These are phyloP conservation scores for Monochamus saltuarius DNA, from an alignment of 1,140 invertebrate species.

Conservation along the genomic window DNA sequence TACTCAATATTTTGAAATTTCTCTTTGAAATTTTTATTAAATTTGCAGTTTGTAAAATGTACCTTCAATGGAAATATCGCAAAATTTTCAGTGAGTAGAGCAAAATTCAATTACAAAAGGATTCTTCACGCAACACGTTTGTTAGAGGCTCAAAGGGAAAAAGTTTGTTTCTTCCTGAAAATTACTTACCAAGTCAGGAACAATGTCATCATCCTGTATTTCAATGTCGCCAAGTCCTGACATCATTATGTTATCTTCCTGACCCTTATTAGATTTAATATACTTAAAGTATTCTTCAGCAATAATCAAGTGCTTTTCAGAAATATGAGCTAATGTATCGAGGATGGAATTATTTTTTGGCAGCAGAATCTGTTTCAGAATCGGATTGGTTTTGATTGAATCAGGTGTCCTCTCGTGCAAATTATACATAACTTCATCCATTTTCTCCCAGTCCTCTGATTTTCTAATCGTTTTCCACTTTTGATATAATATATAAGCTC, in stretches of 20 bases:
- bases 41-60: too few species aligned
- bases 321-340: conserved; percentile 16
- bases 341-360: conserved; percentile 19
- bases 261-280: conserved; percentile 14
- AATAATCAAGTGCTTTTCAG: conserved; percentile 11
- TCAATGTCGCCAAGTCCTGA: too few species aligned
- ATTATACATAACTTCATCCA: conserved; percentile 26
- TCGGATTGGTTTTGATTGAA: conserved; percentile 19
- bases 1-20: conserved; percentile 1
- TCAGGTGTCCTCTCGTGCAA: conserved; percentile 21
- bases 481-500: conserved; percentile 26
- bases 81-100: too few species aligned
- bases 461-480: conserved; percentile 27
- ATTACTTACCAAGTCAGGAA: not conserved
- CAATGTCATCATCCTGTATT: too few species aligned
- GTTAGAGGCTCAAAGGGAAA: not conserved
- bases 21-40: too few species aligned
- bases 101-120: too few species aligned
- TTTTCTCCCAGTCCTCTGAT: conserved; percentile 20
- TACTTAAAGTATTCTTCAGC: conserved; percentile 24
- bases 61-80: too few species aligned
- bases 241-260: not conserved
- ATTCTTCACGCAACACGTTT: too few species aligned
- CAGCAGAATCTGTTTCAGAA: conserved; percentile 19
- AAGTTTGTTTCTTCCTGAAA: conserved; percentile 7